A percentile compares a stretch with the other conserved stretches of the same genome.
phyloP scores from a whole-genome alignment of 2,113 vertebrate genomes.

The Bothrops jararaca region DNA sequence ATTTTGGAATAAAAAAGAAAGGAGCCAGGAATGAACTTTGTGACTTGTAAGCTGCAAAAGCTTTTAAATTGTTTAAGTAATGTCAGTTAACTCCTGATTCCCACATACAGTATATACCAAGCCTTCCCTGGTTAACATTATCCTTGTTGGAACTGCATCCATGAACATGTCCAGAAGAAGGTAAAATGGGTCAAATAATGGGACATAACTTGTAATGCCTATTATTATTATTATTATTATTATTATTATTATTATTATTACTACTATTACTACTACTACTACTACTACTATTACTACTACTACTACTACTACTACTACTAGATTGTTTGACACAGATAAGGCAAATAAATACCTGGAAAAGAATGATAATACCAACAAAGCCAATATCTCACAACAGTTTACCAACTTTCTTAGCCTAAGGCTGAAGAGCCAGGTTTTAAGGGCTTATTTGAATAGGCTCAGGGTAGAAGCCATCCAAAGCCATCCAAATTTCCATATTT shows the following conservation, averaged over 20 bases:
- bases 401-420: background rate
- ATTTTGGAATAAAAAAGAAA: background rate
- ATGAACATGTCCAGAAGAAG: background rate
- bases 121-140: background rate
- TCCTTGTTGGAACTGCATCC: background rate
- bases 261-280: background rate
- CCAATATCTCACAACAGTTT: background rate
- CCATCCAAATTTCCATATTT: background rate
- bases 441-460: no score
- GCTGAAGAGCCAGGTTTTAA: no score
- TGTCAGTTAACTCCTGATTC: background rate
- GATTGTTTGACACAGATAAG: background rate
- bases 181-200: background rate
- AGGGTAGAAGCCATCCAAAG: background rate
- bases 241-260: no score
- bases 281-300: no score
- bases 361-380: background rate
- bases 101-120: background rate
- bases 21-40: background rate
- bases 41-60: background rate
- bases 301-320: background rate
- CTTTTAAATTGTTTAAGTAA: background rate
- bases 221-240: background rate
- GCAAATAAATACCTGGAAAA: background rate
- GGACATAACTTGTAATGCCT: background rate